Conservation (phyloP, 2,797 vertebrate genomes). For the Danio jaintianensis region DNA sequence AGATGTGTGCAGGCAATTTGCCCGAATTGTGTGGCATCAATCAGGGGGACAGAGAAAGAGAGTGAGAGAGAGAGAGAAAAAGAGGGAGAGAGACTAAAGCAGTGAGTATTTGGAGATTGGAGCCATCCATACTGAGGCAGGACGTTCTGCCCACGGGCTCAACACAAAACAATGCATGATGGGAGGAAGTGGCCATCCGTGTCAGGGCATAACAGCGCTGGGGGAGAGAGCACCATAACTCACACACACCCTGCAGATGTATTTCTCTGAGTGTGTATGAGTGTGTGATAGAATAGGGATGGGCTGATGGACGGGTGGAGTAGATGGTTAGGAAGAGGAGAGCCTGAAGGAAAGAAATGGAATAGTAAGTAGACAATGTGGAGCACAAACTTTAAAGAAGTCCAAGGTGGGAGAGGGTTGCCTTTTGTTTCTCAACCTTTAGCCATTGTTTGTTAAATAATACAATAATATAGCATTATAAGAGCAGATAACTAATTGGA, state of each 20-base stretch:
- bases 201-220: slow-evolving; percentile 67
- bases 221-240: slow-evolving; percentile 62
- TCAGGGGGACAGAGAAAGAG: slow-evolving; percentile 41
- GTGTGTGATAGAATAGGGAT: slow-evolving; percentile 46
- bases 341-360: slow-evolving; percentile 18
- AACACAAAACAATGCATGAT: slow-evolving; percentile 77
- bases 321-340: slow-evolving; percentile 20
- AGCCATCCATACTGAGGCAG: slow-evolving; percentile 62
- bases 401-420: neutral
- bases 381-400: slow-evolving; percentile 20
- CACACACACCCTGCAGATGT: slow-evolving; percentile 60
- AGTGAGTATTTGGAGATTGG: slow-evolving; percentile 68
- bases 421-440: neutral
- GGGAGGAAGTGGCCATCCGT: slow-evolving; percentile 75
- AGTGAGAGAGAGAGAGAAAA: slow-evolving; percentile 29
- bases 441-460: neutral
- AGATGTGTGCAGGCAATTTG: slow-evolving; percentile 58
- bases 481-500: neutral
- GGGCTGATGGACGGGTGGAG: slow-evolving; percentile 64
- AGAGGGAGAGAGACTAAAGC: slow-evolving; percentile 45
- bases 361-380: slow-evolving; percentile 1
- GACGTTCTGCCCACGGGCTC: slow-evolving; percentile 64
- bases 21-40: slow-evolving; percentile 58
- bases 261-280: slow-evolving; percentile 29
- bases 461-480: neutral